phyloP scores from a whole-genome alignment of 1,140 invertebrate species.

The Atta texana region DNA sequence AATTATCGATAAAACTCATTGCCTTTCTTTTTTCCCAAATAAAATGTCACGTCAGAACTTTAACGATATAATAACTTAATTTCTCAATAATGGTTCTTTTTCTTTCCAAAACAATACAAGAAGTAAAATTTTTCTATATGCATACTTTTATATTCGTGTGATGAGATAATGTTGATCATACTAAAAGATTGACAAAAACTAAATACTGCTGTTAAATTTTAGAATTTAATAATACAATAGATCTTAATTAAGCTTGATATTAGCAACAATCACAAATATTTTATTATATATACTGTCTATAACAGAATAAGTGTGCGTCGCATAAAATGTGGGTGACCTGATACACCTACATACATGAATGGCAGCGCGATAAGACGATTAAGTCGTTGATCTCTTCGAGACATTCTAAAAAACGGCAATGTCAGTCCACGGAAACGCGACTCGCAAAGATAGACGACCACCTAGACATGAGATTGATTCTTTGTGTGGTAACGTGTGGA shows the following conservation, averaged over 20 bases:
- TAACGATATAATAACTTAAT: neutral
- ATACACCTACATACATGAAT: constrained; percentile 29
- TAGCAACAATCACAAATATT: constrained; percentile 2
- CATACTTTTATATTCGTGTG: neutral
- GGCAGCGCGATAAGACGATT: constrained; percentile 51
- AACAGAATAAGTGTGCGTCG: constrained; percentile 32
- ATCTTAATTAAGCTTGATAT: constrained; percentile 2
- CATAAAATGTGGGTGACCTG: constrained; percentile 44
- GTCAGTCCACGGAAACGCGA: constrained; percentile 67
- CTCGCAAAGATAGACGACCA: constrained; percentile 74
- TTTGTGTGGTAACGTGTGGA: constrained; percentile 80
- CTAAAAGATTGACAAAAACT: neutral
- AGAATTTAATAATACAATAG: neutral
- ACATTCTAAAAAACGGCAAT: constrained; percentile 48
- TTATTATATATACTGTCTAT: constrained; percentile 5
- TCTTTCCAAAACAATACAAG: constrained; percentile 11
- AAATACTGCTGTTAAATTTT: constrained; percentile 6
- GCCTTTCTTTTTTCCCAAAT: neutral
- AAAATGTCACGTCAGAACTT: neutral
- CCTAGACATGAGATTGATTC: constrained; percentile 72
- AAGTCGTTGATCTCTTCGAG: constrained; percentile 35
- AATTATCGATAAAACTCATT: constrained; percentile 1
- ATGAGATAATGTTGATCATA: neutral
- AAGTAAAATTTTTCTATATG: constrained; percentile 15
- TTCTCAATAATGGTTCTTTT: neutral